Evolutionary conservation across 2,797 vertebrate species (phyloP).

Genomic region (Chromobotia macracanthus): DNA sequence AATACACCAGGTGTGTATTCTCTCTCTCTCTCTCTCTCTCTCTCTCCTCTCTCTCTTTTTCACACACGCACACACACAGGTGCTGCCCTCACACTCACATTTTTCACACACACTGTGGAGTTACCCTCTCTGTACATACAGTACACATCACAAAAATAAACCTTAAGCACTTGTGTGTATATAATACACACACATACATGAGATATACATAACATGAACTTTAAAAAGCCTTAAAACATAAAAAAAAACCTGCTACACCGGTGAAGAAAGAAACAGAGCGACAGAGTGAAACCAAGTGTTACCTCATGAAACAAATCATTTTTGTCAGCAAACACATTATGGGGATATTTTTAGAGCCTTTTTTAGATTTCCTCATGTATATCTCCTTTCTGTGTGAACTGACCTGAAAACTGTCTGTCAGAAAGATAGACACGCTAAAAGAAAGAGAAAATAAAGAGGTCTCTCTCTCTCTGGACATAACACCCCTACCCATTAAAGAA

Average conservation of each 20-base stretch:
- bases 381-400: not conserved
- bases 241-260: no score
- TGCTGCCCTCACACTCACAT: not conserved
- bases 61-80: no score
- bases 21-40: not conserved
- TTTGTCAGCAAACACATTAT: constrained; percentile 27
- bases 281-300: not conserved
- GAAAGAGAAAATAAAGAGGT: not conserved
- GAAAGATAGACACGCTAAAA: not conserved
- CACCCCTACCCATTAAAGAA: constrained; percentile 21
- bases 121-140: no score
- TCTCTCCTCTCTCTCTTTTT: no score
- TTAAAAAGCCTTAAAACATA: no score
- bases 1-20: constrained; percentile 29
- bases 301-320: constrained; percentile 10
- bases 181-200: no score
- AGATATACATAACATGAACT: not conserved
- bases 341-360: constrained; percentile 17
- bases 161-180: not conserved
- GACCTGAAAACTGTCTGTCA: constrained; percentile 30
- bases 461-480: constrained; percentile 8
- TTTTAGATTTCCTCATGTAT: not conserved
- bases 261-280: not conserved
- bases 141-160: no score
- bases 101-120: no score